Evolutionary conservation across 2,888 invertebrate genomes (phyloP).

Genomic region (Geophilus truncorum): DNA sequence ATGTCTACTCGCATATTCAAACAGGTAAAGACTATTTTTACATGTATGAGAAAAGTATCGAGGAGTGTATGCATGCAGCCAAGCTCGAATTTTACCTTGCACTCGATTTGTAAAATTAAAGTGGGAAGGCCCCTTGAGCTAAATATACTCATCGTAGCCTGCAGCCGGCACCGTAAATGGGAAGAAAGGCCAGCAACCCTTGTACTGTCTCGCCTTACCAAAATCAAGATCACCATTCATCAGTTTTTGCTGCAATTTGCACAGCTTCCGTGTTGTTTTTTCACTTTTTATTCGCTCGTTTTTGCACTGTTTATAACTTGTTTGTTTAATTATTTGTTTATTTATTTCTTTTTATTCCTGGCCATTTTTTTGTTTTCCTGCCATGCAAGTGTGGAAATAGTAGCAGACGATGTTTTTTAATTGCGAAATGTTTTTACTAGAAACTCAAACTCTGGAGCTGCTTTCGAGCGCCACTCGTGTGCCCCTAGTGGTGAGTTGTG

Average conservation of each 20-base stretch:
- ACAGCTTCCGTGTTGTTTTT: not conserved
- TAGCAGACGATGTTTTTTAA: not conserved
- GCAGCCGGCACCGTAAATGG: not conserved
- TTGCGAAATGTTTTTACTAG: not conserved
- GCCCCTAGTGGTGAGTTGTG: not conserved
- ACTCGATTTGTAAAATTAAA: constrained; percentile 5
- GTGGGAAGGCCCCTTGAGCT: not conserved
- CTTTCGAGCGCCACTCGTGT: too few relatives aligned
- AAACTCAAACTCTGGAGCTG: not conserved
- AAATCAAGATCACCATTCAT: not conserved
- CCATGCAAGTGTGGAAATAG: not conserved
- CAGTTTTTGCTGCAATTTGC: not conserved
- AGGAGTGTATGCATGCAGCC: not conserved
- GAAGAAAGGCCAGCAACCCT: constrained; percentile 10
- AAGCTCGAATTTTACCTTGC: not conserved
- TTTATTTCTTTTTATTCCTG: not conserved
- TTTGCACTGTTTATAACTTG: not conserved
- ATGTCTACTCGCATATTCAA: too few relatives aligned
- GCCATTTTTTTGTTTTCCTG: not conserved
- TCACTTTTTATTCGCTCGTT: not conserved
- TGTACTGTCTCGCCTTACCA: not conserved
- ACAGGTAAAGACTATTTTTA: not conserved
- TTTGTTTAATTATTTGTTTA: not conserved
- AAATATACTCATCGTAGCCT: not conserved
- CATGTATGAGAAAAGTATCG: not conserved